Base-by-base conservation (phyloP, 2,888 invertebrate species). In the Xestia sexstrigata region DNA sequence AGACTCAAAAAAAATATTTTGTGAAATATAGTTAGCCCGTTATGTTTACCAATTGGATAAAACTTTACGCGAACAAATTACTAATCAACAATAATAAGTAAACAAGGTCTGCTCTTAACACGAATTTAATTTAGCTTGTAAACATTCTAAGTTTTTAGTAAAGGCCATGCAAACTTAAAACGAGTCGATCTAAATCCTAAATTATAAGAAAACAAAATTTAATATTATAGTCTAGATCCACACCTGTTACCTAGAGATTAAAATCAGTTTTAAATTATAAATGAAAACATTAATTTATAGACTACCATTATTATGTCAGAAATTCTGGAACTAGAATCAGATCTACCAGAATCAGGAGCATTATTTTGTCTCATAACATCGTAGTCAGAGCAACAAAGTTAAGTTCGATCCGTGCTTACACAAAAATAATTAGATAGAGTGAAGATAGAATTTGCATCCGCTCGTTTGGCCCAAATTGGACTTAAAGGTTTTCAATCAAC, bases 171-270 rank as follows among this genome's bases (percentile, higher is more conserved):
- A 45, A 58, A 45, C 5, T 30, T 55, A 13, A 35, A 13, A 60
- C 20, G 0, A 5, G n/a, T 20, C 9, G 17, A 23, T 7, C 6
- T 42, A 20, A 49, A 49, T 62, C 17, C 30, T 20, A 42, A 73
- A 42, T 52, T n/a, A 49, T 15, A 52, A n/a, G 9, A 74, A 62
- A 74, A 63, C 20, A 42, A n/a, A 9, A 23, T 30, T 74, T 30
- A 62, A 62, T 75, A 52, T 74, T 75, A 42, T n/a, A 30, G 6
- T 20, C 39, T 49, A 17, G 11, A 26, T 60, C 20, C 6, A 39
- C 15, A 39, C 8, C 35, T 39, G 70, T 30, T 23, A 23, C 15
- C 9, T 15, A 39, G 6, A 15, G 7, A 0, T 23, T 39, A 1
- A 49, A 42, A 72, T 69, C 2, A 4, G 6, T 23, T 26, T 20